Base-by-base conservation (phyloP, 2,797 vertebrate genomes). In the Notolepis coatsorum region DNA sequence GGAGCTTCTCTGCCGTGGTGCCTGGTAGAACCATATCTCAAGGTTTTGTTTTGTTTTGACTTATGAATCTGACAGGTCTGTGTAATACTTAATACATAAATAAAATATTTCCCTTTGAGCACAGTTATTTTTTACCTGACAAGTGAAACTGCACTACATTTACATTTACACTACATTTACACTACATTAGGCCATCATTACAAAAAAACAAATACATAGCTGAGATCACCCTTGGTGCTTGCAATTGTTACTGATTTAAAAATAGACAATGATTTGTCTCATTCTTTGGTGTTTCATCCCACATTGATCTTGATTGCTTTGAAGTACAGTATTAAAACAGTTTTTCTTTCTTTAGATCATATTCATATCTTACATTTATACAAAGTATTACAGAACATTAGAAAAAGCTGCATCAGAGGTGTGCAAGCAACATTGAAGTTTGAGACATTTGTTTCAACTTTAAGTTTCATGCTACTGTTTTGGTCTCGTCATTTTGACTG, bases 191-290 rank as follows among this genome's bases (percentile, higher is more conserved):
- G n/a, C n/a, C 25, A 3, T 35, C 23, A 2, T 13, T 31, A 8
- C 2, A 3, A 12, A 56, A 54, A 31, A 38, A 50, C 20, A 33
- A n/a, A 35, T 12, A 55, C 28, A 10, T 20, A 27, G 12, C 13
- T 23, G 17, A 38, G n/a, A 84, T 43, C 39, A 56, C 51, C 68
- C 23, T 59, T 52, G 37, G 46, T 48, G 23, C 50, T 79, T 73
- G 37, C 49, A 66, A 65, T 71, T 68, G 65, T 24, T 55, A 61
- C 24, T 48, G 55, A 43, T 75, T 17, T 61, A 81, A 78, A 83
- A 85, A 88, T 83, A 83, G 73, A 61, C 21, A 65, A 65, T 38
- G 17, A 31, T 54, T 30, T 42, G 35, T 27, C n/a, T 63, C 43
- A 61, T 42, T 62, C 62, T 51, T 39, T 37, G 62, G 35, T 63